These are phyloP conservation scores for Phortica okadai DNA, from an alignment of 2,888 invertebrate genomes.

Conservation along the genomic window DNA sequence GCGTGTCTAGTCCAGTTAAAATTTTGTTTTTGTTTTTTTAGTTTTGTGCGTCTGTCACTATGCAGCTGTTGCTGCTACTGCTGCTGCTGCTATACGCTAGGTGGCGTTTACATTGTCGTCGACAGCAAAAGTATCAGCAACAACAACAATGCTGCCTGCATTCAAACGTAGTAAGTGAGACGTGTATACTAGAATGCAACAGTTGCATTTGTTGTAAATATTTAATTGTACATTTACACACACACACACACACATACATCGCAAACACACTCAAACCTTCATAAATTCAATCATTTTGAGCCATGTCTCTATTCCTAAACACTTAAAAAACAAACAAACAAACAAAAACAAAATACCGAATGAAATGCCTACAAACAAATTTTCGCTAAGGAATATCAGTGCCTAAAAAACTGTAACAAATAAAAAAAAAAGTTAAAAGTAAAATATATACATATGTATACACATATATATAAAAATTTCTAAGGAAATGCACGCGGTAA, in stretches of 20 bases:
- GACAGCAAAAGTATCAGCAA: background rate
- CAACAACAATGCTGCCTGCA: background rate
- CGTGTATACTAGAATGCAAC: background rate
- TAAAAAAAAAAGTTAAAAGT: background rate
- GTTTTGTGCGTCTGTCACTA: background rate
- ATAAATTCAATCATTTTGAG: background rate
- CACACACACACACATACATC: background rate
- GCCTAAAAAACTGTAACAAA: conserved; percentile 15
- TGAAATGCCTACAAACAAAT: background rate
- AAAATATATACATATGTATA: background rate
- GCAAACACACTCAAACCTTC: background rate
- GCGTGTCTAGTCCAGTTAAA: background rate
- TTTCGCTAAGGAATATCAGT: conserved; percentile 21
- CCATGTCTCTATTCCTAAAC: background rate
- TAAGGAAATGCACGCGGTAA: conserved; percentile 21
- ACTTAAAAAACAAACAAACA: background rate
- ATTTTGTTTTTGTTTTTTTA: background rate
- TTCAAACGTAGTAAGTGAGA: too few relatives aligned
- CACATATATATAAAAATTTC: background rate
- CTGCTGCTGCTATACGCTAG: too few relatives aligned
- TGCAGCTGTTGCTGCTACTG: too few relatives aligned
- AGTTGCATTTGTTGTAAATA: background rate
- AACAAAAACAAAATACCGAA: background rate
- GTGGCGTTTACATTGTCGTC: background rate
- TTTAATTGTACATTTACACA: background rate